Conservation (phyloP, 2,888 invertebrate genomes). For the Drosophila peninsularis region DNA sequence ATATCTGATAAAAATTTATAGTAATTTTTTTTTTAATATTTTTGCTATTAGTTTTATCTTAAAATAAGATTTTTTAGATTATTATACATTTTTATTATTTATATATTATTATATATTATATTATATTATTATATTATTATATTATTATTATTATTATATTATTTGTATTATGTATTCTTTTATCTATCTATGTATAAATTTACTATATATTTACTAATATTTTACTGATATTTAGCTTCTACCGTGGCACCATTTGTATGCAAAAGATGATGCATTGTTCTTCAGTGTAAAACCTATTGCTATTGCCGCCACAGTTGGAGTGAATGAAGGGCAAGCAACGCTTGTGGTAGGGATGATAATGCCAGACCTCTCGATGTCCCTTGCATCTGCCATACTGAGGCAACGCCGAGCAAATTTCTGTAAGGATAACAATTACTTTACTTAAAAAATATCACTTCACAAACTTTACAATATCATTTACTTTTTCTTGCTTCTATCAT, state of each 20-base stretch:
- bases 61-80: too few species aligned
- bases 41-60: too few species aligned
- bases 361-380: constrained; percentile 29
- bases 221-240: too few species aligned
- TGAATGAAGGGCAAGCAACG: constrained; percentile 25
- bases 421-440: not conserved
- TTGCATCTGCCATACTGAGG: constrained; percentile 36
- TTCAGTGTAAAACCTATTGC: constrained; percentile 30
- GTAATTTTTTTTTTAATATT: too few species aligned
- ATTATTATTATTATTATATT: too few species aligned
- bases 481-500: not conserved
- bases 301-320: constrained; percentile 54
- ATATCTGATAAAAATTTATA: too few species aligned
- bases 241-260: not conserved
- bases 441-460: not conserved
- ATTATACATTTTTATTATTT: too few species aligned
- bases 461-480: not conserved
- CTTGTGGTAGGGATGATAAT: not conserved
- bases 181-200: not conserved
- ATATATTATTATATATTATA: too few species aligned
- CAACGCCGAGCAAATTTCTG: constrained; percentile 32
- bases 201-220: too few species aligned
- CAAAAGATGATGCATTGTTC: constrained; percentile 25
- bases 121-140: too few species aligned
- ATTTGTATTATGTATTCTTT: too few species aligned